Evolutionary conservation across 2,888 invertebrate species (phyloP).

Genomic region (Caradrina clavipalpis): DNA sequence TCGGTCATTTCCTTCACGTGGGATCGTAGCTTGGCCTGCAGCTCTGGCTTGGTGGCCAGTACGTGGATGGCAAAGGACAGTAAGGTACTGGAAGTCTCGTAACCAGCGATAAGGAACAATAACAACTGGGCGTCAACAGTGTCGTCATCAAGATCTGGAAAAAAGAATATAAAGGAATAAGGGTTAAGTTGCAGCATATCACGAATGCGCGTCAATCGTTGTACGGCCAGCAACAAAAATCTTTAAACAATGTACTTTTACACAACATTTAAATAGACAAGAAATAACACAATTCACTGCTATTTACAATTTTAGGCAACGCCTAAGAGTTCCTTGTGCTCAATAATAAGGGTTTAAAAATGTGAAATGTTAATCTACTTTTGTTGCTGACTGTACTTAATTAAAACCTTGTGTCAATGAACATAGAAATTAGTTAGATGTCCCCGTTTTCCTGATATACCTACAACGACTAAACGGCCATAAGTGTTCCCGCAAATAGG

Average conservation of each 20-base stretch:
- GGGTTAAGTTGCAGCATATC: background rate
- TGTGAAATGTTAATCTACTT: no score
- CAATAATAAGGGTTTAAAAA: no score
- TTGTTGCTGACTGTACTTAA: no score
- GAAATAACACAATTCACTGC: no score
- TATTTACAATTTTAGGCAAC: no score
- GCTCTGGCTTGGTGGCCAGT: conserved; percentile 85
- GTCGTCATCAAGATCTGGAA: conserved; percentile 87
- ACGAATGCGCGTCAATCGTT: background rate
- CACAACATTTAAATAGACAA: no score
- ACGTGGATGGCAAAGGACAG: conserved; percentile 90
- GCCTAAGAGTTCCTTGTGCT: no score
- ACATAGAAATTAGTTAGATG: background rate
- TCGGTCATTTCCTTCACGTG: conserved; percentile 82
- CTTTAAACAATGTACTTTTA: no score
- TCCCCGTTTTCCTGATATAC: background rate
- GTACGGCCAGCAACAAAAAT: no score
- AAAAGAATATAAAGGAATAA: conserved; percentile 30
- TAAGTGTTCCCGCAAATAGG: background rate
- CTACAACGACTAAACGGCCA: background rate
- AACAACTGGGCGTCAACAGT: conserved; percentile 91
- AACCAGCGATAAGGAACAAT: conserved; percentile 91
- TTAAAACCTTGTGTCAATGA: background rate
- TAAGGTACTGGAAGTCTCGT: conserved; percentile 91
- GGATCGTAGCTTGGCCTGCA: conserved; percentile 85